Conservation (phyloP, 2,888 invertebrate genomes). For the Siphonodentalium dalli region DNA sequence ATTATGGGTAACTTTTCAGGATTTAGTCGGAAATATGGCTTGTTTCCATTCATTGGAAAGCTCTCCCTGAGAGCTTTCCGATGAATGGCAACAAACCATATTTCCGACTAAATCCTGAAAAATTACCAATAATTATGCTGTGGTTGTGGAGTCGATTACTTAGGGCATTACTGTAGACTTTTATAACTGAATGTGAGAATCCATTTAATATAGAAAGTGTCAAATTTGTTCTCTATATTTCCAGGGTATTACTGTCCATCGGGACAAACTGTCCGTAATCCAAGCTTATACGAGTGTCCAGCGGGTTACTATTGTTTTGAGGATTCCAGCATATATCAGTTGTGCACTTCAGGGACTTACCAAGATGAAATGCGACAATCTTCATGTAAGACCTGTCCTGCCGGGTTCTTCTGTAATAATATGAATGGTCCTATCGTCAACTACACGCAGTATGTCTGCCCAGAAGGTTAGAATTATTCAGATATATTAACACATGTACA, state of each 20-base stretch:
- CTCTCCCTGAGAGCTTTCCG: too few species aligned
- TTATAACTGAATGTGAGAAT: too few species aligned
- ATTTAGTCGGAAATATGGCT: too few species aligned
- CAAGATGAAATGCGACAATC: constrained; percentile 50
- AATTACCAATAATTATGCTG: too few species aligned
- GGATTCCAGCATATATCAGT: constrained; percentile 41
- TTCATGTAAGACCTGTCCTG: constrained; percentile 55
- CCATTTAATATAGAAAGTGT: too few species aligned
- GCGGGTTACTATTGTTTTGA: constrained; percentile 52
- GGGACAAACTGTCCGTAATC: constrained; percentile 46
- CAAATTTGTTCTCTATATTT: too few species aligned
- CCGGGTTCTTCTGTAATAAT: constrained; percentile 60
- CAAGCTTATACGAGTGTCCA: constrained; percentile 49
- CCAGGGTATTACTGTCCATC: constrained; percentile 58
- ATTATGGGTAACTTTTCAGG: too few species aligned
- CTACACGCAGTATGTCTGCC: constrained; percentile 53
- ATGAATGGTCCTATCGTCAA: constrained; percentile 50
- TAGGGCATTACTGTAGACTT: too few species aligned
- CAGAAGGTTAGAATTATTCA: constrained; percentile 40
- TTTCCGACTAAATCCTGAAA: too few species aligned
- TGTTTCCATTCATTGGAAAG: too few species aligned
- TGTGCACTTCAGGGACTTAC: constrained; percentile 57
- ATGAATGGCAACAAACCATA: too few species aligned
- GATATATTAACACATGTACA: not conserved
- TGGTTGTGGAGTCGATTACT: too few species aligned